Percentiles rank a stretch among this genome's conserved stretches.
These are phyloP conservation scores for Hipposideros larvatus DNA, from an alignment of 2,797 vertebrate genomes.

Conservation along the genomic window DNA sequence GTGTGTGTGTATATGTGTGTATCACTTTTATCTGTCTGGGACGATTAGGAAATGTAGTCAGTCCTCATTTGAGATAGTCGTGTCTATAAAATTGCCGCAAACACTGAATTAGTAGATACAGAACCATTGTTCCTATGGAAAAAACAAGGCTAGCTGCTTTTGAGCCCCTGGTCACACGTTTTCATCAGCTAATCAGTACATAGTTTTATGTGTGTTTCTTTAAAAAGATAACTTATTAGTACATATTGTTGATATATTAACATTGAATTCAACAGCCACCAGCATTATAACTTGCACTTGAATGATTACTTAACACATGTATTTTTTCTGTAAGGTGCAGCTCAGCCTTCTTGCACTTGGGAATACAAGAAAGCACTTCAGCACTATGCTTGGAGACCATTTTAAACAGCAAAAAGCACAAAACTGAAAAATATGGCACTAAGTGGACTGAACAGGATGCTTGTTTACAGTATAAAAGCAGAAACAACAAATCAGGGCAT, in stretches of 20 bases:
- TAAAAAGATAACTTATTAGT: background rate
- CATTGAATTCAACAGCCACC: background rate
- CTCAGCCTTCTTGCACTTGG: background rate
- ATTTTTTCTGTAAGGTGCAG: background rate
- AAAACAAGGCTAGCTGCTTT: background rate
- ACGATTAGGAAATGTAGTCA: background rate
- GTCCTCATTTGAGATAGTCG: background rate
- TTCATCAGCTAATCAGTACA: conserved; percentile 3
- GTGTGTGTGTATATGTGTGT: background rate
- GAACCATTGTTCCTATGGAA: background rate
- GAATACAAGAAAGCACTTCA: background rate
- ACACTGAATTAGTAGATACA: background rate
- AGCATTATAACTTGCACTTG: background rate
- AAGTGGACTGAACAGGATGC: background rate
- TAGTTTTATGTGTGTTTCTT: background rate
- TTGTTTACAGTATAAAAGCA: background rate
- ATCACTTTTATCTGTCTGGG: background rate
- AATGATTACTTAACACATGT: background rate
- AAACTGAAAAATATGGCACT: background rate
- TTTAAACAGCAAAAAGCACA: background rate
- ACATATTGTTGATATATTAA: background rate
- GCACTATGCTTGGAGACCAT: background rate
- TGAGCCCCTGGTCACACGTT: background rate
- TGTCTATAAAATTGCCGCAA: background rate
- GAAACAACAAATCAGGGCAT: background rate